Percentiles rank a stretch among this genome's conserved stretches.
phyloP scores from a whole-genome alignment of 2,797 vertebrate species.

The Hydrophis major region DNA sequence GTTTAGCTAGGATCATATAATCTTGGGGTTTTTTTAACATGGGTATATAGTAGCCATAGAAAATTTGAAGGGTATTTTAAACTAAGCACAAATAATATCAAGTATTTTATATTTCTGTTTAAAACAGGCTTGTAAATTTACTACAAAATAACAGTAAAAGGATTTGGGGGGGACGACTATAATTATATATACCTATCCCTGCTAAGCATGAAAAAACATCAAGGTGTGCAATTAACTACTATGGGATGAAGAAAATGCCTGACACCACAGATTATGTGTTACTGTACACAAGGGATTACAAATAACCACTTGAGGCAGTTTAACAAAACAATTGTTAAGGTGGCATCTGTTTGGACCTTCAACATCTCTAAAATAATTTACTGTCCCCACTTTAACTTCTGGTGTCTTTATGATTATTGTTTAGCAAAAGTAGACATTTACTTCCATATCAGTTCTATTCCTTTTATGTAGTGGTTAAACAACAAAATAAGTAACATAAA shows the following conservation, averaged over 20 bases:
- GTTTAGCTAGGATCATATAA: neutral
- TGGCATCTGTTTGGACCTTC: neutral
- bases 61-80: neutral
- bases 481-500: conserved; percentile 30
- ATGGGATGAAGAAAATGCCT: neutral
- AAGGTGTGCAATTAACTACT: neutral
- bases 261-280: neutral
- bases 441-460: conserved; percentile 31
- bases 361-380: neutral
- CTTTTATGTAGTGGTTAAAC: conserved; percentile 43
- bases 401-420: neutral
- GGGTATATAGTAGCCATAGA: neutral
- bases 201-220: neutral
- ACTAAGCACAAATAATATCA: neutral
- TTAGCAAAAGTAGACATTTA: conserved; percentile 36
- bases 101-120: neutral
- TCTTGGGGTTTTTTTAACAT: neutral
- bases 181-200: neutral
- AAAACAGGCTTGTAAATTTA: conserved; percentile 4
- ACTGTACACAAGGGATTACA: neutral
- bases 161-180: neutral
- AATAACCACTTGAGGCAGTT: conserved; percentile 29
- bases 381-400: neutral
- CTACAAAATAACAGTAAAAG: neutral
- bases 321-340: conserved; percentile 6